Evolutionary conservation across 2,113 vertebrate genomes (phyloP), one percentile per base, ranked within the genome.

Genomic region (Seriola quinqueradiata): DNA sequence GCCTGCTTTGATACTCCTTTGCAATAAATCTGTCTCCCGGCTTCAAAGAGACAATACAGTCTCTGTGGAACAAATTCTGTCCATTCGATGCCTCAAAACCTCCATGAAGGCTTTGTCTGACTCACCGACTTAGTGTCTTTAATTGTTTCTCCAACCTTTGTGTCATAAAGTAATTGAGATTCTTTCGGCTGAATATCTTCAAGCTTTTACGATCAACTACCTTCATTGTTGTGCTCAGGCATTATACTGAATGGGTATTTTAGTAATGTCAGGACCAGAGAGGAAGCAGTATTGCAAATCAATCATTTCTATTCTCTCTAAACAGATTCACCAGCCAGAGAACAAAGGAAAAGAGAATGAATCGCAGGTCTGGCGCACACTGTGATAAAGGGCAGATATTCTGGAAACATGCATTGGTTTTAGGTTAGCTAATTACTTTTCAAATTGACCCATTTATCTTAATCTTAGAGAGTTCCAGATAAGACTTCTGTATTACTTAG

Each of bases 301-400:
- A 94, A 95, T 96, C 93, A 95, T 89, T 94, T 89, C 82, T 74
- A 80, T 94, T 91, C 88, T 90, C 82, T 76, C 85, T 70, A 86
- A 90, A 63, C 61, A 84, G 66, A 80, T 58, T 91, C 91, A 58
- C 72, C 85, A 86, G 52, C 8, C 52, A 66, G 13, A 48, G 81
- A 90, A 89, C 77, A 89, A 91, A 90, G 63, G 58, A 7, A 82
- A 88, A 58, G 59, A 69, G 77, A 77, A 75, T 23, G 68, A 92
- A 75, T 92, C 63, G 54, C 54, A 92, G 87, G 74, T 64, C 75
- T 54, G 76, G 64, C 79, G 13, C 84, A 72, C 87, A 68, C 78
- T 79, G 87, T 75, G 82, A 85, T 83, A 11, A 83, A 90, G 83
- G 75, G 86, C 73, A 48, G 75, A 74, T 85, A 81, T 79, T 82